These are phyloP conservation scores for Rhinatrema bivittatum DNA, from an alignment of 2,797 vertebrate genomes.

Conservation along the genomic window DNA sequence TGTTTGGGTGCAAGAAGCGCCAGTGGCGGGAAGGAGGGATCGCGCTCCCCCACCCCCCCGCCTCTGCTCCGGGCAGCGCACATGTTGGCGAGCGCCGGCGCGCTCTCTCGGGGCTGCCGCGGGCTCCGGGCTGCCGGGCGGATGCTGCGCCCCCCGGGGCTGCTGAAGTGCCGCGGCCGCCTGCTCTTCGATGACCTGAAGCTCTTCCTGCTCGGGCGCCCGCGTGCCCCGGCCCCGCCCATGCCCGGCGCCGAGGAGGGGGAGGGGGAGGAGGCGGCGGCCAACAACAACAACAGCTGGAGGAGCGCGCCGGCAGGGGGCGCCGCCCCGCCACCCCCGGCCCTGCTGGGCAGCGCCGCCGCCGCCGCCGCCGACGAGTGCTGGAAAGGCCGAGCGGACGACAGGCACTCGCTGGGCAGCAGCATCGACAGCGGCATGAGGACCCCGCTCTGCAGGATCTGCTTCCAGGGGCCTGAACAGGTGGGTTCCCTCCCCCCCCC, in stretches of 20 bases:
- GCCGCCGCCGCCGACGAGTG: slow-evolving; percentile 86
- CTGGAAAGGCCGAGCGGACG: slow-evolving; percentile 82
- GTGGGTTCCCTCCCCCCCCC: slow-evolving; percentile 51
- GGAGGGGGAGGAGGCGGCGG: slow-evolving; percentile 50
- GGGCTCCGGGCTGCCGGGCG: slow-evolving; percentile 61
- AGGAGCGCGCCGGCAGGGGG: slow-evolving; percentile 54
- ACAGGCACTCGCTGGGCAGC: slow-evolving; percentile 88
- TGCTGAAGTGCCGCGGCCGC: slow-evolving; percentile 95
- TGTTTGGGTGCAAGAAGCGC: too few relatives aligned
- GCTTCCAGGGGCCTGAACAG: slow-evolving; percentile 96
- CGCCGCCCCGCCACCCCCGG: slow-evolving; percentile 63
- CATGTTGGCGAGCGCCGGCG: slow-evolving; percentile 66
- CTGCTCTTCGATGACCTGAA: slow-evolving; percentile 95
- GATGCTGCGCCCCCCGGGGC: slow-evolving; percentile 84
- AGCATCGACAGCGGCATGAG: slow-evolving; percentile 90
- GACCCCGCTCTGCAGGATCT: slow-evolving; percentile 95
- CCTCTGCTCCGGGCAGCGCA: slow-evolving; percentile 41
- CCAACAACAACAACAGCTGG: slow-evolving; percentile 71
- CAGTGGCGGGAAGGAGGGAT: too few relatives aligned
- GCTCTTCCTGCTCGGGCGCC: slow-evolving; percentile 83
- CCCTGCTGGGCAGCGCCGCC: slow-evolving; percentile 75
- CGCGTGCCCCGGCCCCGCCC: slow-evolving; percentile 70
- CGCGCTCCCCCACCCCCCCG: slow-evolving; percentile 25
- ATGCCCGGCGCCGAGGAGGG: slow-evolving; percentile 69
- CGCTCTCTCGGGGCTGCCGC: slow-evolving; percentile 66